A percentile compares a stretch with the other conserved stretches of the same genome.
These are phyloP conservation scores for Cacoxenus indagator DNA, from an alignment of 2,888 invertebrate genomes.

Conservation along the genomic window DNA sequence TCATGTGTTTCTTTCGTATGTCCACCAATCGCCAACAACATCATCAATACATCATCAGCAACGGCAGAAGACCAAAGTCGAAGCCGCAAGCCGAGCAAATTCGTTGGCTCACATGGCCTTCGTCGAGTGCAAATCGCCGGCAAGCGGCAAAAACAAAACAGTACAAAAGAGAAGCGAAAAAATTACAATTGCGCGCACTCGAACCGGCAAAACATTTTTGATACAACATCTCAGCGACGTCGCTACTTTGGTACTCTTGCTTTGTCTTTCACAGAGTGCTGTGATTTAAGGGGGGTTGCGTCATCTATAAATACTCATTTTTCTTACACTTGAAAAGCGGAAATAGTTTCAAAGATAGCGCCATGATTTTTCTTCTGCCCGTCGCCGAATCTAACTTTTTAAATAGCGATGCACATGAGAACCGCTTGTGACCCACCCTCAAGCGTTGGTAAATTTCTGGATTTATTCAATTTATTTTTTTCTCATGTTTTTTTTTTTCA, in stretches of 20 bases:
- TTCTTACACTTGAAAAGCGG: not conserved
- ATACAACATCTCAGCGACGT: not conserved
- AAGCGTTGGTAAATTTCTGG: not conserved
- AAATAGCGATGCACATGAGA: no score
- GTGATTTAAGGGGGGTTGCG: not conserved
- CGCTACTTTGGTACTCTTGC: not conserved
- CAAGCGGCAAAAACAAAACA: conserved; percentile 24
- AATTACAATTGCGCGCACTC: conserved; percentile 21
- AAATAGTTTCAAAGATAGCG: conserved; percentile 4
- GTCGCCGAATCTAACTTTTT: no score
- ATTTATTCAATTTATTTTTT: no score
- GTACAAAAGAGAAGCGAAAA: conserved; percentile 23
- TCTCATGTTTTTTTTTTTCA: no score
- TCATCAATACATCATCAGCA: not conserved
- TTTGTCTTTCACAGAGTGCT: not conserved
- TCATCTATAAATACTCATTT: not conserved
- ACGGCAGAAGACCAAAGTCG: not conserved
- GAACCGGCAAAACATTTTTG: conserved; percentile 4
- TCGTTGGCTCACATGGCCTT: conserved; percentile 16
- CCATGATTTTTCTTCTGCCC: not conserved
- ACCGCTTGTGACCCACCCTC: no score
- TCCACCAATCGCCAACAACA: not conserved
- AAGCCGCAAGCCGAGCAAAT: not conserved
- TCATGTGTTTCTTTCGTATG: not conserved
- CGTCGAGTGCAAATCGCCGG: conserved; percentile 41